Evolutionary conservation across 2,797 vertebrate species (phyloP).

Genomic region (Halcyon smyrnensis): DNA sequence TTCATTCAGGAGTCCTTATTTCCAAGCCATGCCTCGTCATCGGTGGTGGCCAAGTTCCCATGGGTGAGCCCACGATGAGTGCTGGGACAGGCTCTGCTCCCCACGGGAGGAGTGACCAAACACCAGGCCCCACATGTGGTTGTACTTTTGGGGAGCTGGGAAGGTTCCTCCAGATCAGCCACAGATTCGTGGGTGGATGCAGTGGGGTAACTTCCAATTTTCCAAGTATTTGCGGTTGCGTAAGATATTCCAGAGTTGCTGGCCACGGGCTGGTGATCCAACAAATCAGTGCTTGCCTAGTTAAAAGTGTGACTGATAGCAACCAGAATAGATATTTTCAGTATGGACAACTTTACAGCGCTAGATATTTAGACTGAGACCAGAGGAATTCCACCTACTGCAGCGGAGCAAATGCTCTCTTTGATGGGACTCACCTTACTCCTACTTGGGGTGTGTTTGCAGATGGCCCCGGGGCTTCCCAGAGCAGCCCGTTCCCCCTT

Average conservation of each 20-base stretch:
- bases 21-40: background rate
- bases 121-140: background rate
- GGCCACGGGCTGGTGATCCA: background rate
- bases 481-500: background rate
- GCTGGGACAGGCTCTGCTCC: background rate
- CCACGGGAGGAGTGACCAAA: rapidly evolving
- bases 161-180: background rate
- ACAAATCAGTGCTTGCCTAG: background rate
- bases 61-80: background rate
- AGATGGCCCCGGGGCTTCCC: rapidly evolving
- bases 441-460: rapidly evolving
- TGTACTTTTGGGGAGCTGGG: background rate
- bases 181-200: background rate
- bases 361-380: background rate
- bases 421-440: background rate
- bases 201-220: background rate
- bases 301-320: background rate
- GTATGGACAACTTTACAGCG: background rate
- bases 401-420: background rate
- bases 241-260: background rate
- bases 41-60: rapidly evolving
- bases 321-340: background rate
- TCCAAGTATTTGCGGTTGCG: background rate
- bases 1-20: background rate
- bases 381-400: background rate